phyloP scores from a whole-genome alignment of 2,113 vertebrate species.

The Corythaixoides concolor region DNA sequence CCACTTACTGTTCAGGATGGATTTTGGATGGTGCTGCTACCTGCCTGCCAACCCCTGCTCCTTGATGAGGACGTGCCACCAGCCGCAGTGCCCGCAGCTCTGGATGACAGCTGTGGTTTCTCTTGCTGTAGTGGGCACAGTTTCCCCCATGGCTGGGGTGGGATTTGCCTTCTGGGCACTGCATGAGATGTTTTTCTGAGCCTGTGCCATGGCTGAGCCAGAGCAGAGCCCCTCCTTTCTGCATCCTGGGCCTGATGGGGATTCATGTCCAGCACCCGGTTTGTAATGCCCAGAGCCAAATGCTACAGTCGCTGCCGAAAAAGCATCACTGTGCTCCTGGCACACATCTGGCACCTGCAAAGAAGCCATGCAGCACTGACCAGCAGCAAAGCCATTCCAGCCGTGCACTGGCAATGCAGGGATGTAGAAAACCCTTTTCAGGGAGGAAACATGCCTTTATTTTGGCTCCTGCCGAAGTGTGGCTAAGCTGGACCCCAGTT shows the following conservation, averaged over 20 bases:
- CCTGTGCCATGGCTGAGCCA: not conserved
- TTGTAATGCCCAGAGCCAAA: not conserved
- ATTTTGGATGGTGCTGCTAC: not conserved
- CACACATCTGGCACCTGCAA: not conserved
- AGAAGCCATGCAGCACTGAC: not conserved
- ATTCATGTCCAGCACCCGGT: not conserved
- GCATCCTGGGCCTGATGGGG: not conserved
- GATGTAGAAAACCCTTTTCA: not conserved
- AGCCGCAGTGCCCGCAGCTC: rapidly evolving
- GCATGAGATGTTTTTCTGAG: not conserved
- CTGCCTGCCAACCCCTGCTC: not conserved
- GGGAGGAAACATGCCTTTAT: not conserved
- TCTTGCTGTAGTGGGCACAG: rapidly evolving
- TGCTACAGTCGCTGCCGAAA: not conserved
- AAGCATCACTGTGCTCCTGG: not conserved
- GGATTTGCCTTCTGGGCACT: not conserved
- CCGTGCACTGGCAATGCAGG: not conserved
- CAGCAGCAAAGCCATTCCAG: not conserved
- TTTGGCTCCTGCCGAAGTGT: not conserved
- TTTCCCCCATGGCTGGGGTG: not conserved
- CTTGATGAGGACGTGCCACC: not conserved
- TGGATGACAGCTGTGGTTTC: not conserved
- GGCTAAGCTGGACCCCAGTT: not conserved
- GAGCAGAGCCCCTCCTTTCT: not conserved
- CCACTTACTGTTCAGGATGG: not conserved